A percentile compares a stretch with the other conserved stretches of the same genome.
phyloP scores from a whole-genome alignment of 2,113 vertebrate genomes.

The Sturnus vulgaris region DNA sequence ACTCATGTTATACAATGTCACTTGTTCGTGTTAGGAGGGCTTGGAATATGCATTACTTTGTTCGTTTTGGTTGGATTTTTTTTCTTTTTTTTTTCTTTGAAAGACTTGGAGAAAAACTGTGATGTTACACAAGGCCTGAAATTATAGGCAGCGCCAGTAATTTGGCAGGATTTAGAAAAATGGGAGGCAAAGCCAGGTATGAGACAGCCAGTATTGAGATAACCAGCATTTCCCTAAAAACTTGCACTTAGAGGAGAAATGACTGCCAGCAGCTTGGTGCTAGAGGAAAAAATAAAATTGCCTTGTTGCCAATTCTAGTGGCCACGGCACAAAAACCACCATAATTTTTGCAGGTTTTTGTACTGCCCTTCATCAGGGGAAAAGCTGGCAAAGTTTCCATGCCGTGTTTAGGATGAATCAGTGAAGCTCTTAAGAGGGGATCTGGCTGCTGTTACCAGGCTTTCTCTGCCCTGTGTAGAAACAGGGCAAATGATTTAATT shows the following conservation, averaged over 20 bases:
- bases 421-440: background rate
- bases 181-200: background rate
- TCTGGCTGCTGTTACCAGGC: background rate
- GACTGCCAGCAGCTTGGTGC: background rate
- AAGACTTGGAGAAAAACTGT: background rate
- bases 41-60: background rate
- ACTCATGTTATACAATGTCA: background rate
- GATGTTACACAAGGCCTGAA: background rate
- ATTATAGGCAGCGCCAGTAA: background rate
- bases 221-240: background rate
- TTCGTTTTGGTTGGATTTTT: background rate
- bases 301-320: background rate
- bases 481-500: background rate
- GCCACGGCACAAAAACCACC: background rate
- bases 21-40: background rate
- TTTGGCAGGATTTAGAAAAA: background rate
- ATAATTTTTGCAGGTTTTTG: background rate
- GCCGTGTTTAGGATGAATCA: background rate
- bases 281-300: background rate
- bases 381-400: background rate
- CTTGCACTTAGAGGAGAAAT: background rate
- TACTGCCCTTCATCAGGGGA: background rate
- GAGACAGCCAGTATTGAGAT: background rate
- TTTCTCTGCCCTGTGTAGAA: background rate
- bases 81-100: background rate